These are phyloP conservation scores for Volucella inanis DNA, from an alignment of 2,888 invertebrate genomes.

Conservation along the genomic window DNA sequence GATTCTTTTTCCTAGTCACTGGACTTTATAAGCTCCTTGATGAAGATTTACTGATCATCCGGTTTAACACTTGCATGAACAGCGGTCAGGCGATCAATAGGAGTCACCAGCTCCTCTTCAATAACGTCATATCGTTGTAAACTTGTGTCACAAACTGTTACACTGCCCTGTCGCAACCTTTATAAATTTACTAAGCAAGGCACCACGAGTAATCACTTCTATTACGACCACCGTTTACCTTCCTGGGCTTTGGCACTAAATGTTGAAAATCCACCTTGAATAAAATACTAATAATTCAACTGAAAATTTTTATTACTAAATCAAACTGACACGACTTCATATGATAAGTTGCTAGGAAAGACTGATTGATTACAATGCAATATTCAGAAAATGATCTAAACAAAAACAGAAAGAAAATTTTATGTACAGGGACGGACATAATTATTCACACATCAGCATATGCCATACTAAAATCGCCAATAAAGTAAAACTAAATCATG, in stretches of 20 bases:
- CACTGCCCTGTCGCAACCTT: not conserved
- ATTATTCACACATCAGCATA: no score
- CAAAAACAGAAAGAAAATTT: no score
- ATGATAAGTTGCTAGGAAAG: no score
- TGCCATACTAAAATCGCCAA: no score
- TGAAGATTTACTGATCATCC: not conserved
- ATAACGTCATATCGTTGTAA: not conserved
- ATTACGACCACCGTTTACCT: not conserved
- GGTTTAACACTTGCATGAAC: not conserved
- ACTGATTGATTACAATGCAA: no score
- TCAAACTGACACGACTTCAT: no score
- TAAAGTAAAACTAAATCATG: no score
- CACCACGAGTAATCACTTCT: not conserved
- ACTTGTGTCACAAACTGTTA: not conserved
- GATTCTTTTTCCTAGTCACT: not conserved
- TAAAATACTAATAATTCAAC: not conserved
- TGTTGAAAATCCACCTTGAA: not conserved
- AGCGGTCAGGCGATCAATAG: not conserved
- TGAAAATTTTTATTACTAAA: no score
- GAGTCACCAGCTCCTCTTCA: not conserved
- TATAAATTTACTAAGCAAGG: not conserved
- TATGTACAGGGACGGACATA: no score
- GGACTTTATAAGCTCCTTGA: not conserved
- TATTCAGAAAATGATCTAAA: no score
- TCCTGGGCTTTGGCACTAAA: slow-evolving; percentile 4